Evolutionary conservation across 2,113 vertebrate species (phyloP).

Genomic region (Steatornis caripensis): DNA sequence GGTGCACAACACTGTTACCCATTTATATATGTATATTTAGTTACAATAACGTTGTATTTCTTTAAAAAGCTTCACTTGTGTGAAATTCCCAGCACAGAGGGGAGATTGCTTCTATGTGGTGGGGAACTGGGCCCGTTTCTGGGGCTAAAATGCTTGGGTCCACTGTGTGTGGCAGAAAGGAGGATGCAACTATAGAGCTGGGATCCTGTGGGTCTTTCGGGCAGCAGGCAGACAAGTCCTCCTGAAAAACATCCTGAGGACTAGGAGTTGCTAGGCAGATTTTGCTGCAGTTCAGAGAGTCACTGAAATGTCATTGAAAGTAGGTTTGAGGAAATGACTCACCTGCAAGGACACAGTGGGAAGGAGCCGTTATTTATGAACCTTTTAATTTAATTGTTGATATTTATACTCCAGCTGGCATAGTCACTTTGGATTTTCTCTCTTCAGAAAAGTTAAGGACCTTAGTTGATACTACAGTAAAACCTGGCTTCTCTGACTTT

Average conservation of each 20-base stretch:
- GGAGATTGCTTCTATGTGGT: rapidly evolving
- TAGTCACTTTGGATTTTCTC: neutral
- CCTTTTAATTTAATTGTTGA: slow-evolving; percentile 18
- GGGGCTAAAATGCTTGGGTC: neutral
- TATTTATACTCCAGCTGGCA: neutral
- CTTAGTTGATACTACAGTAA: neutral
- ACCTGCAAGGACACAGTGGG: neutral
- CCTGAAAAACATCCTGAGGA: neutral
- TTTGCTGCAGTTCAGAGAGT: neutral
- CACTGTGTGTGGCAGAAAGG: neutral
- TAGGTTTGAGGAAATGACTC: slow-evolving; percentile 5
- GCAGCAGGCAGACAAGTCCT: neutral
- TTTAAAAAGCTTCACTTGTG: neutral
- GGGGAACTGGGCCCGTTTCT: neutral
- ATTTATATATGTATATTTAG: neutral
- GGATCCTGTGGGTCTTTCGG: rapidly evolving
- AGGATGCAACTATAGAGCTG: neutral
- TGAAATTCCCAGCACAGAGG: neutral
- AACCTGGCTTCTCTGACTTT: neutral
- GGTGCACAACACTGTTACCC: neutral
- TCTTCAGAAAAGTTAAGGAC: neutral
- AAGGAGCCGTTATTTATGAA: slow-evolving; percentile 8
- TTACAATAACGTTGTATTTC: neutral
- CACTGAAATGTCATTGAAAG: neutral
- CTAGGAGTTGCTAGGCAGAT: neutral